Percentiles rank a stretch among this genome's conserved stretches.
Evolutionary conservation across 2,888 invertebrate species (phyloP).

Genomic region (Chrysomela aeneicollis): DNA sequence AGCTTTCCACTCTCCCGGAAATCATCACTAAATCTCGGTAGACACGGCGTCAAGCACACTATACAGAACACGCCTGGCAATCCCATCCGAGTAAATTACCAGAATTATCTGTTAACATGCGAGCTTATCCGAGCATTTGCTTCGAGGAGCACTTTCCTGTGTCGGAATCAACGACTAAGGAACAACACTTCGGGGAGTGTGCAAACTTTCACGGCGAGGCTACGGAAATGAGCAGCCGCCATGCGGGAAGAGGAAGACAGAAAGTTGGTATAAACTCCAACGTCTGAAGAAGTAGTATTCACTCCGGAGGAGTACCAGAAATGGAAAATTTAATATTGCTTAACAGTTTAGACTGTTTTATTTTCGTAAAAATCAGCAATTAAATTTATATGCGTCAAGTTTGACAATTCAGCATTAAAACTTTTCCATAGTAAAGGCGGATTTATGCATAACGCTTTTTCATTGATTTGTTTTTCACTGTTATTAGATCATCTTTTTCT

Average conservation of each 20-base stretch:
- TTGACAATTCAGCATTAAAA: too few species aligned
- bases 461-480: too few species aligned
- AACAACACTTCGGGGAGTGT: slow-evolving; percentile 46
- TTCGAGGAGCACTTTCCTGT: slow-evolving; percentile 41
- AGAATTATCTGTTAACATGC: slow-evolving; percentile 48
- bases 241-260: neutral
- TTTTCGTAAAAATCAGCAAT: too few species aligned
- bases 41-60: slow-evolving; percentile 4
- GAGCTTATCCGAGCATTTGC: slow-evolving; percentile 45
- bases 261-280: neutral
- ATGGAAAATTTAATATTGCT: too few species aligned
- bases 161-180: slow-evolving; percentile 47
- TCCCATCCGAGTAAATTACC: slow-evolving; percentile 35
- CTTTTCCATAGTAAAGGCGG: too few species aligned
- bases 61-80: slow-evolving; percentile 32
- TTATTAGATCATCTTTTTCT: too few species aligned
- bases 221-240: slow-evolving; percentile 8
- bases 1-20: slow-evolving; percentile 20
- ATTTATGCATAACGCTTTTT: too few species aligned
- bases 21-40: neutral
- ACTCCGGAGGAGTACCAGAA: too few species aligned
- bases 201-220: slow-evolving; percentile 12
- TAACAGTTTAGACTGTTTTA: too few species aligned
- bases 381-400: too few species aligned
- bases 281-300: neutral